Evolutionary conservation across 1,140 invertebrate species (phyloP).

Genomic region (Orussus abietinus): DNA sequence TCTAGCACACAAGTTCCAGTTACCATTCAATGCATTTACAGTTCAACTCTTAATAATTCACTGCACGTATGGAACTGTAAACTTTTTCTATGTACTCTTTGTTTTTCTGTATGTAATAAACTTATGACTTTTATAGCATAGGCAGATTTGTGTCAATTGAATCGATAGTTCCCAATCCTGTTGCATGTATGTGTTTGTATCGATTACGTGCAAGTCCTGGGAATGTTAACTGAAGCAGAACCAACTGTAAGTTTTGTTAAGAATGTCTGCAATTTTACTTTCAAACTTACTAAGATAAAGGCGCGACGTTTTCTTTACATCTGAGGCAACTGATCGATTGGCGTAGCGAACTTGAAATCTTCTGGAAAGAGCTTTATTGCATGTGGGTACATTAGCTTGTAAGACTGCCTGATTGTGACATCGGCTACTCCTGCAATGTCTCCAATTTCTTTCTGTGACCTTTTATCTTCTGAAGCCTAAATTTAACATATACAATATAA

Average conservation of each 20-base stretch:
- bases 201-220: no score
- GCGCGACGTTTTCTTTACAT: slow-evolving; percentile 57
- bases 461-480: slow-evolving; percentile 90
- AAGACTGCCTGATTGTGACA: slow-evolving; percentile 96
- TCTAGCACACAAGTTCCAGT: no score
- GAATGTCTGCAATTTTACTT: slow-evolving; percentile 1
- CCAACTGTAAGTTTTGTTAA: neutral
- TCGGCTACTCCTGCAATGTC: slow-evolving; percentile 99
- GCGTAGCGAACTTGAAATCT: slow-evolving; percentile 93
- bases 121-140: no score
- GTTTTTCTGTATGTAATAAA: no score
- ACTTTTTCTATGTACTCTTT: no score
- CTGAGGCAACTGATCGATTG: slow-evolving; percentile 90
- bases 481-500: no score
- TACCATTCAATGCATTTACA: no score
- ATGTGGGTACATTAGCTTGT: slow-evolving; percentile 95
- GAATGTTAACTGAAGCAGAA: slow-evolving; percentile 18
- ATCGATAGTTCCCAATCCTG: no score
- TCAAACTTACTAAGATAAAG: neutral
- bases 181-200: no score
- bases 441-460: slow-evolving; percentile 96
- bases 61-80: no score
- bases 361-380: slow-evolving; percentile 90
- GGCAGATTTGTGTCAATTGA: no score
- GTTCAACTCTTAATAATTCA: no score